Percentiles rank a stretch among this genome's conserved stretches.
phyloP scores from a whole-genome alignment of 2,888 invertebrate genomes.

The Abrostola triplasia region DNA sequence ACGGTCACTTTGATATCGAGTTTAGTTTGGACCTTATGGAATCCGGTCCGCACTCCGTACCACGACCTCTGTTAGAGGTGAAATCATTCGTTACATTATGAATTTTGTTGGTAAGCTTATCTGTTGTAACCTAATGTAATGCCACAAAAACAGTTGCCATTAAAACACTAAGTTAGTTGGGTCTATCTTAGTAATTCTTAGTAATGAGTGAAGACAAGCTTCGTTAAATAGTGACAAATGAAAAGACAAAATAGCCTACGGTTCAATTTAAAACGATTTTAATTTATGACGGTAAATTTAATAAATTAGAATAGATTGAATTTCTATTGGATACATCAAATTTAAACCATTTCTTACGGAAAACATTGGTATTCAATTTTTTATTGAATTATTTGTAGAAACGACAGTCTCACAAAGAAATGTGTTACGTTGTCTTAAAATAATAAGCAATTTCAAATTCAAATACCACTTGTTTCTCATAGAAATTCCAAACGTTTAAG shows the following conservation, averaged over 20 bases:
- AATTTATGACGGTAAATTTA: slow-evolving; percentile 12
- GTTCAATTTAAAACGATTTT: slow-evolving; percentile 34
- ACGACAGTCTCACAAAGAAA: background rate
- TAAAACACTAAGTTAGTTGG: slow-evolving; percentile 25
- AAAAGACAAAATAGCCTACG: slow-evolving; percentile 30
- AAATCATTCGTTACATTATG: too few relatives aligned
- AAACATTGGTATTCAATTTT: too few relatives aligned
- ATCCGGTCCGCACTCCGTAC: too few relatives aligned
- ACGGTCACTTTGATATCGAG: too few relatives aligned
- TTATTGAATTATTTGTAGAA: too few relatives aligned
- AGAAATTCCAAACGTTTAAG: slow-evolving; percentile 26
- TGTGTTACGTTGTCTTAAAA: slow-evolving; percentile 33
- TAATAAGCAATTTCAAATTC: slow-evolving; percentile 22
- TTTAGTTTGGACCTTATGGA: too few relatives aligned
- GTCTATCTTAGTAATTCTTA: slow-evolving; percentile 3
- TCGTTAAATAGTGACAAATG: slow-evolving; percentile 51
- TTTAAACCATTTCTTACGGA: slow-evolving; percentile 28
- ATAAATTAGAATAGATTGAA: slow-evolving; percentile 7
- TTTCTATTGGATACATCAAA: slow-evolving; percentile 24
- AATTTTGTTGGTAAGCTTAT: background rate
- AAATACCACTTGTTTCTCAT: slow-evolving; percentile 42
- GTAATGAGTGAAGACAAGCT: slow-evolving; percentile 29
- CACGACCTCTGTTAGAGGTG: too few relatives aligned
- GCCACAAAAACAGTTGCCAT: slow-evolving; percentile 31
- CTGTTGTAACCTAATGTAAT: background rate